phyloP scores from a whole-genome alignment of 1,140 invertebrate species.

The Schlechtendalia chinensis region DNA sequence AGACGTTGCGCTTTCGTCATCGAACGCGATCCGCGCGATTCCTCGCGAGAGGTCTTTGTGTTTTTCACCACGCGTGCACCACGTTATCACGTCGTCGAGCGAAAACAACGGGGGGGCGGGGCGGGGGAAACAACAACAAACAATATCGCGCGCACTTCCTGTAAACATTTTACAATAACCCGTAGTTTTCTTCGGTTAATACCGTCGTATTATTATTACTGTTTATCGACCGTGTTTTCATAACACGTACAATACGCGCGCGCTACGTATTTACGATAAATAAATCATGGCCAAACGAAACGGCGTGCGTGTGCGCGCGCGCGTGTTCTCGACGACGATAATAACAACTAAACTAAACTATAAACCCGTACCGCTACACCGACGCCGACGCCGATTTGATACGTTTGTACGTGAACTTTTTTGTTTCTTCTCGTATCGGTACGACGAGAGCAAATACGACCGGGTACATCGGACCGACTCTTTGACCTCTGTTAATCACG shows the following conservation, averaged over 20 bases:
- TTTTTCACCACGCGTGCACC: neutral
- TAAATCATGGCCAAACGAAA: neutral
- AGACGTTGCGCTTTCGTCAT: slow-evolving; percentile 9
- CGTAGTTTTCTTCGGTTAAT: slow-evolving; percentile 1
- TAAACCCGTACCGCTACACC: too few species aligned
- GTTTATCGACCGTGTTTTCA: slow-evolving; percentile 15
- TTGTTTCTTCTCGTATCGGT: slow-evolving; percentile 5
- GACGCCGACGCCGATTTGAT: too few species aligned
- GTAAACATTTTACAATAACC: neutral
- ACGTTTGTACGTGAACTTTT: too few species aligned
- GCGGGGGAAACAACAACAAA: too few species aligned
- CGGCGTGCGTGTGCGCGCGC: too few species aligned
- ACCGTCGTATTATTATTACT: neutral
- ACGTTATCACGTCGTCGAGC: slow-evolving; percentile 10
- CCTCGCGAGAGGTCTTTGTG: neutral
- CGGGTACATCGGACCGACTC: slow-evolving; percentile 22
- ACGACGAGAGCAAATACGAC: slow-evolving; percentile 8
- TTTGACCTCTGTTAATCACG: slow-evolving; percentile 36
- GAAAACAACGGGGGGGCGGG: too few species aligned
- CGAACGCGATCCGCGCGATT: neutral
- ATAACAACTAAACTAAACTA: neutral
- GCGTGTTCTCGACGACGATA: neutral
- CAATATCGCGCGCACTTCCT: slow-evolving; percentile 2
- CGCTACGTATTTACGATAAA: neutral
- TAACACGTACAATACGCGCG: neutral